These are phyloP conservation scores for Fukomys damarensis DNA, from an alignment of 2,113 vertebrate species.

Conservation along the genomic window DNA sequence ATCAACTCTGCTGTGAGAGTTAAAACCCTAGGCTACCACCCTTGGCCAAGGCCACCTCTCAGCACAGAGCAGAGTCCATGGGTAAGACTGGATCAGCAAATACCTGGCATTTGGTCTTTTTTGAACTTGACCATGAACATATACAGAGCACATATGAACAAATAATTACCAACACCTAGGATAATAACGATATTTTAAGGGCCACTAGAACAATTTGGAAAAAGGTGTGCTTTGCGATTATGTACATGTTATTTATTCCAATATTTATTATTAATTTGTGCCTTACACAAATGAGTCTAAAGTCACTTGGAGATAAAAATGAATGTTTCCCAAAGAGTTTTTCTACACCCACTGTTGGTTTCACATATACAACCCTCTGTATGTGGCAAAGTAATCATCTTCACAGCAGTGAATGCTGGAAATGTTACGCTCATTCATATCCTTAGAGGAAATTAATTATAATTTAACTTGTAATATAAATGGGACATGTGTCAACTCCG, in stretches of 20 bases:
- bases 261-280: constrained; percentile 45
- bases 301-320: constrained; percentile 22
- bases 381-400: constrained; percentile 15
- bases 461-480: not conserved
- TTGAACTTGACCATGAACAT: not conserved
- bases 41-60: not conserved
- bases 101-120: rapidly evolving
- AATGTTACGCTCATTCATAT: not conserved
- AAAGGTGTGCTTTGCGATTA: not conserved
- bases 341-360: not conserved
- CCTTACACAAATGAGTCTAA: not conserved
- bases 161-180: not conserved
- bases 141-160: not conserved
- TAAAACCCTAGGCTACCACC: not conserved
- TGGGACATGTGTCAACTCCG: not conserved
- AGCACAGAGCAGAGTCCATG: rapidly evolving
- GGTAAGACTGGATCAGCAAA: too few species aligned
- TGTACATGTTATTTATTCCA: not conserved
- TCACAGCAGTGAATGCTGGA: not conserved
- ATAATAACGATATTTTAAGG: not conserved
- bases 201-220: not conserved
- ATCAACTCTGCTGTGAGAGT: not conserved
- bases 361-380: not conserved
- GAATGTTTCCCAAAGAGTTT: not conserved
- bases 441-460: constrained; percentile 32